A percentile compares a stretch with the other conserved stretches of the same genome.
Conservation (phyloP, 2,888 invertebrate genomes). For the Melangyna quadrimaculata region DNA sequence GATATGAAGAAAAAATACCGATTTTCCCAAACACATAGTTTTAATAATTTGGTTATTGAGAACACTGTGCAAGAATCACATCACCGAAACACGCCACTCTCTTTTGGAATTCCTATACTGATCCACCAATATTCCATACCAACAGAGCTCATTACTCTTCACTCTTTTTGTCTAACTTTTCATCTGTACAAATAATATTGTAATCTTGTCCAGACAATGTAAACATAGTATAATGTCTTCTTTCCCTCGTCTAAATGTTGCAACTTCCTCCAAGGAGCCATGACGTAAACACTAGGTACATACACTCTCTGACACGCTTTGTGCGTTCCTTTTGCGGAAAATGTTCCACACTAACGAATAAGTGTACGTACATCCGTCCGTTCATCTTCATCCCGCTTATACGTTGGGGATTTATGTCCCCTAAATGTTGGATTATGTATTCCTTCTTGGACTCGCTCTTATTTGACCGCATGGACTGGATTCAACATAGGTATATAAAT, state of each 20-base stretch:
- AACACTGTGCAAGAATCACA: background rate
- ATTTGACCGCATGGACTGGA: conserved; percentile 32
- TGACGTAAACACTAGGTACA: conserved; percentile 1
- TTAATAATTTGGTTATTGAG: background rate
- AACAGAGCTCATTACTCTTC: background rate
- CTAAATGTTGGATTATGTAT: conserved; percentile 44
- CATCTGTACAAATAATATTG: conserved; percentile 59
- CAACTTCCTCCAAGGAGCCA: conserved; percentile 9
- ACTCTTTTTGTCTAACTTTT: conserved; percentile 1
- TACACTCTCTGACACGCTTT: background rate
- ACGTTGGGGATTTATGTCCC: conserved; percentile 61
- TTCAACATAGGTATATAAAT: conserved; percentile 28
- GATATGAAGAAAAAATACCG: no score
- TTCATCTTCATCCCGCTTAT: background rate
- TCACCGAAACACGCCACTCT: background rate
- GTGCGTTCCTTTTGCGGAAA: conserved; percentile 49
- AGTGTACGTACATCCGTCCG: background rate
- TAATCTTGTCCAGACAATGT: conserved; percentile 71
- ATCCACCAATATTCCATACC: background rate
- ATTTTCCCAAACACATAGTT: no score
- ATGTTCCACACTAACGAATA: conserved; percentile 55
- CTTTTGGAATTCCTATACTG: background rate
- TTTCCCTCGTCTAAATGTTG: conserved; percentile 29
- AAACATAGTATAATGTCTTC: conserved; percentile 72
- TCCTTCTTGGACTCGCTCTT: conserved; percentile 4